Percentiles rank a stretch among this genome's conserved stretches.
phyloP scores from a whole-genome alignment of 2,888 invertebrate species.

The Ethmia dodecea region DNA sequence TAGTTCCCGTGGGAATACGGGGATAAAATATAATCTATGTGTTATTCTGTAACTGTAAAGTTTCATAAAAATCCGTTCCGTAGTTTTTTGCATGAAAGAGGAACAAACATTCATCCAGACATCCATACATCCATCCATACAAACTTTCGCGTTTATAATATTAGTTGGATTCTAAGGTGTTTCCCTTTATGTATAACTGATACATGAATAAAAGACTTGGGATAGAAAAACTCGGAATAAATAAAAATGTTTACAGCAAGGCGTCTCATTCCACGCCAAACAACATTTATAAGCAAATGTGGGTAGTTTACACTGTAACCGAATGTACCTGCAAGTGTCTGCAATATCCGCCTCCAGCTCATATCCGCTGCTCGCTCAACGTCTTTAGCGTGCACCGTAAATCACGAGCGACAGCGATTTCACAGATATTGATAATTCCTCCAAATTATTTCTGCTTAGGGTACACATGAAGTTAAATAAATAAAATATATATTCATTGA shows the following conservation, averaged over 20 bases:
- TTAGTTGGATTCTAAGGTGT: too few relatives aligned
- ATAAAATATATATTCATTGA: not conserved
- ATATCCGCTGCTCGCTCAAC: constrained; percentile 57
- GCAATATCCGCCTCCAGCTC: constrained; percentile 65
- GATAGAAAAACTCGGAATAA: constrained; percentile 14
- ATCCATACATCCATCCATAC: too few relatives aligned
- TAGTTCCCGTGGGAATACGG: too few relatives aligned
- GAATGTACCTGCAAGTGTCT: constrained; percentile 60
- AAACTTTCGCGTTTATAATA: too few relatives aligned
- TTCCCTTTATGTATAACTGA: not conserved
- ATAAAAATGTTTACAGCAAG: constrained; percentile 27
- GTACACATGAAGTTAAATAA: not conserved
- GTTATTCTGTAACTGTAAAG: too few relatives aligned
- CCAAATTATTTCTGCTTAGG: not conserved
- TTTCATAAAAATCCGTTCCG: too few relatives aligned
- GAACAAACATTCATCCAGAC: too few relatives aligned
- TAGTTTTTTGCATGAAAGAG: too few relatives aligned
- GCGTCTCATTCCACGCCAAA: constrained; percentile 27
- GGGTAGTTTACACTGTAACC: constrained; percentile 59
- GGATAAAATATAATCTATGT: too few relatives aligned
- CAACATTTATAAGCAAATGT: constrained; percentile 60
- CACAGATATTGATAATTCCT: not conserved
- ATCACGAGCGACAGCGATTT: constrained; percentile 22
- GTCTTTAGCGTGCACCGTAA: constrained; percentile 30
- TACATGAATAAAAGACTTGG: not conserved